phyloP scores from a whole-genome alignment of 2,888 invertebrate species.

The Gasteruption jaculator region DNA sequence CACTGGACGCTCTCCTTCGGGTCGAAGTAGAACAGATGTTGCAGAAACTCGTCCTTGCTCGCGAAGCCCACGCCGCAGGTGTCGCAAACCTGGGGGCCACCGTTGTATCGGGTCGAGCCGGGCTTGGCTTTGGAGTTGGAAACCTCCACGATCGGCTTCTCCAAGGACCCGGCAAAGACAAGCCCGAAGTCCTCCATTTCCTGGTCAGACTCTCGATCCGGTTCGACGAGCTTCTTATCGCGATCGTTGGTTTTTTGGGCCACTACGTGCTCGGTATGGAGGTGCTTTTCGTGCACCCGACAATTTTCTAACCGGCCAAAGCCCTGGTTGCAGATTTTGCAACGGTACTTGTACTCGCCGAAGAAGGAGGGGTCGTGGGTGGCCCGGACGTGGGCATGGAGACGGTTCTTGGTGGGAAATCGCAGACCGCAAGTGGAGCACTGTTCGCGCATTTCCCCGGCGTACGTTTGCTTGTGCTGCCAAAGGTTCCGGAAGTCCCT shows the following conservation, averaged over 20 bases:
- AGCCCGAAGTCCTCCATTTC: no score
- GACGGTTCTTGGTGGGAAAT: conserved; percentile 21
- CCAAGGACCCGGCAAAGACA: no score
- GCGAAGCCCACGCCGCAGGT: conserved; percentile 29
- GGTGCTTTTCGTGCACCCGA: conserved; percentile 30
- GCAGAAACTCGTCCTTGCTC: conserved; percentile 24
- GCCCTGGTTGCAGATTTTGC: conserved; percentile 31
- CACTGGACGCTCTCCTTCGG: conserved; percentile 23
- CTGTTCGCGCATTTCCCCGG: not conserved
- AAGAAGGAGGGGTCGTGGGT: conserved; percentile 18
- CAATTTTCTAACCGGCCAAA: conserved; percentile 20
- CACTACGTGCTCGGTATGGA: conserved; percentile 23
- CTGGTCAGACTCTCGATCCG: not conserved
- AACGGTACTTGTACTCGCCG: conserved; percentile 15
- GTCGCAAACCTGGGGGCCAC: conserved; percentile 25
- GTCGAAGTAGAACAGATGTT: conserved; percentile 31
- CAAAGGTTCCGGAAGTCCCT: conserved; percentile 9
- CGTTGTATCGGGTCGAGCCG: no score
- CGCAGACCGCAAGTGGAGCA: conserved; percentile 26
- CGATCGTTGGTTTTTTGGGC: not conserved
- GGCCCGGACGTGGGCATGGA: conserved; percentile 20
- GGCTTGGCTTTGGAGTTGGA: no score
- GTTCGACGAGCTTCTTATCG: not conserved
- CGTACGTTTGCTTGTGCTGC: conserved; percentile 21
- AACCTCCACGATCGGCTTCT: no score